phyloP scores from a whole-genome alignment of 2,797 vertebrate species.

The Betta splendens region DNA sequence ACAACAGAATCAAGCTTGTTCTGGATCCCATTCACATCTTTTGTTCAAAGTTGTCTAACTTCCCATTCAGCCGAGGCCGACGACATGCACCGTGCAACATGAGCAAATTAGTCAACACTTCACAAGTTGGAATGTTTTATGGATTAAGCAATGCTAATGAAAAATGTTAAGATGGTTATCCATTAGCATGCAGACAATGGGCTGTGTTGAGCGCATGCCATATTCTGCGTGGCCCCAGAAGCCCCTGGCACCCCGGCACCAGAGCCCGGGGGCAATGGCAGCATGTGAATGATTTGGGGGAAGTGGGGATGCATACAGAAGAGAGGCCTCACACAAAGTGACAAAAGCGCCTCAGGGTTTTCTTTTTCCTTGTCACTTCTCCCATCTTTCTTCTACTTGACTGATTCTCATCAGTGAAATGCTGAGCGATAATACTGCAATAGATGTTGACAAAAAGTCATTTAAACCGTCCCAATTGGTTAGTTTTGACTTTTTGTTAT shows the following conservation, averaged over 20 bases:
- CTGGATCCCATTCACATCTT: conserved; percentile 33
- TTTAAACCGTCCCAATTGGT: conserved; percentile 8
- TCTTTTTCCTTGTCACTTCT: conserved; percentile 64
- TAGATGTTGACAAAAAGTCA: conserved; percentile 31
- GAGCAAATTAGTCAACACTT: conserved; percentile 61
- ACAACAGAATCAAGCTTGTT: conserved; percentile 34
- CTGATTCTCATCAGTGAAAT: conserved; percentile 65
- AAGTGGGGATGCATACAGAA: conserved; percentile 83
- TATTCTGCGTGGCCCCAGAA: conserved; percentile 76
- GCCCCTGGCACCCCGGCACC: conserved; percentile 77
- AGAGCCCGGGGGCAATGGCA: conserved; percentile 80
- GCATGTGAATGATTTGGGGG: conserved; percentile 79
- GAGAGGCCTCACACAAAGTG: conserved; percentile 80
- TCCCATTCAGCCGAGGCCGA: conserved; percentile 10
- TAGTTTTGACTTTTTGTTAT: conserved; percentile 19
- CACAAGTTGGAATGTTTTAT: conserved; percentile 60
- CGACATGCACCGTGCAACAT: conserved; percentile 40
- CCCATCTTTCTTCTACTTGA: conserved; percentile 69
- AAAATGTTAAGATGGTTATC: conserved; percentile 65
- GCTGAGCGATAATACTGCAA: conserved; percentile 44
- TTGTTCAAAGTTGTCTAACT: conserved; percentile 36
- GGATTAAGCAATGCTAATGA: conserved; percentile 66
- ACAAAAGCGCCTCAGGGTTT: conserved; percentile 80
- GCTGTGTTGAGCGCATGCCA: conserved; percentile 71
- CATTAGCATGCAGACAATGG: conserved; percentile 83